Conservation (phyloP, 2,888 invertebrate species). For the Andrena hattorfiana region DNA sequence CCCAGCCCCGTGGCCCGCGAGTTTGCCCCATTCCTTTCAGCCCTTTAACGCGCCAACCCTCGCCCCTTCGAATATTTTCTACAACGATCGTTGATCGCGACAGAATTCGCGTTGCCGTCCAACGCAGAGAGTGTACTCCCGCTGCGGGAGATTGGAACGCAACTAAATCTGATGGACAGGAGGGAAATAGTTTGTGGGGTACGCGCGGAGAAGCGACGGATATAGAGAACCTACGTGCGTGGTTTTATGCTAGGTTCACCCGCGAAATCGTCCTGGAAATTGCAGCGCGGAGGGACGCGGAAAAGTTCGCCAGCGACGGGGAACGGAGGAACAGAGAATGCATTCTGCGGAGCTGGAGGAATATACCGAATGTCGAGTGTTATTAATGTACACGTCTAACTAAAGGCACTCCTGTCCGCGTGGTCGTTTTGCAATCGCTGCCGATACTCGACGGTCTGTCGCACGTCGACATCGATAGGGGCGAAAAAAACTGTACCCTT, state of each 20-base stretch:
- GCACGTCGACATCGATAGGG: constrained; percentile 48
- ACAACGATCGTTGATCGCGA: no score
- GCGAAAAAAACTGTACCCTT: constrained; percentile 36
- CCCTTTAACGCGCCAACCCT: no score
- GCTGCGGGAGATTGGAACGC: no score
- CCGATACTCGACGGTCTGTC: constrained; percentile 65
- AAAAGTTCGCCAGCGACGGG: constrained; percentile 8
- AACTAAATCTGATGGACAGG: no score
- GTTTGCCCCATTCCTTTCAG: constrained; percentile 3
- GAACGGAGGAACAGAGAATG: constrained; percentile 56
- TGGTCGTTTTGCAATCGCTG: constrained; percentile 59
- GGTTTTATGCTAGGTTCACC: not conserved
- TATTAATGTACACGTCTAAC: constrained; percentile 57
- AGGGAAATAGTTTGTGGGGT: no score
- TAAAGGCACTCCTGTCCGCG: constrained; percentile 60
- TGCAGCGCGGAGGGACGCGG: not conserved
- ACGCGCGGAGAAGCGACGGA: no score
- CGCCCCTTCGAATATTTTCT: no score
- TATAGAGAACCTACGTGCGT: no score
- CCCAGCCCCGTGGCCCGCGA: not conserved
- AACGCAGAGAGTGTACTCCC: no score
- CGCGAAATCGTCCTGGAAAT: constrained; percentile 16
- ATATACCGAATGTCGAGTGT: constrained; percentile 63
- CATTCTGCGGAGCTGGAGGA: constrained; percentile 57
- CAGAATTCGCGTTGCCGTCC: no score